A percentile compares a stretch with the other conserved stretches of the same genome.
Conservation (phyloP, 2,113 vertebrate species). For the Illadopsis cleaveri region DNA sequence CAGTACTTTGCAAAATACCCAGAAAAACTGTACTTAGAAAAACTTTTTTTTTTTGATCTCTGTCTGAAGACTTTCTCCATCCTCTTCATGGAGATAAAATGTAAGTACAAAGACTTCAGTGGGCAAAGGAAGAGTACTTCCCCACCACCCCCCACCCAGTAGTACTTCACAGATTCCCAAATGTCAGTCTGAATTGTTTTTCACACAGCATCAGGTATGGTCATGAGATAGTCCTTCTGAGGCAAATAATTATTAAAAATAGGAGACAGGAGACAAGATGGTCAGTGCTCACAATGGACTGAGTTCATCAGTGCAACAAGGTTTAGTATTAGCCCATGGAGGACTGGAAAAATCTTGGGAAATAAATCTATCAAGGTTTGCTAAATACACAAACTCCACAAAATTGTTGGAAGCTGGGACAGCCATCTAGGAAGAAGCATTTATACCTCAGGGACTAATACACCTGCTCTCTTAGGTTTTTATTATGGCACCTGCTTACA, state of each 20-base stretch:
- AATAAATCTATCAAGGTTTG: not conserved
- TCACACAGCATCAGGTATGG: not conserved
- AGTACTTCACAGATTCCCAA: not conserved
- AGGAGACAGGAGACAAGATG: not conserved
- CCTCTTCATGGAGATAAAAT: not conserved
- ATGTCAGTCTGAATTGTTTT: not conserved
- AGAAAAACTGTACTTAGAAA: not conserved
- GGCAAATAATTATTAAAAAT: not conserved
- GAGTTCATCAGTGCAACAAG: not conserved
- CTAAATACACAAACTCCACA: not conserved
- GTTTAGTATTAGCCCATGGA: not conserved
- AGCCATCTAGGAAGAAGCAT: not conserved
- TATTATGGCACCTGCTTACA: not conserved
- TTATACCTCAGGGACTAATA: too few relatives aligned
- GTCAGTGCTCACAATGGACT: not conserved
- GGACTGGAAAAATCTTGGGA: not conserved
- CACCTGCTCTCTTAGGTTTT: not conserved
- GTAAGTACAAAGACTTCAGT: not conserved
- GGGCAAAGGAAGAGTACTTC: not conserved
- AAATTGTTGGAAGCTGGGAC: not conserved
- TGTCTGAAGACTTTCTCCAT: not conserved
- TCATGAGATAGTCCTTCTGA: not conserved
- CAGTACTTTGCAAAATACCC: not conserved
- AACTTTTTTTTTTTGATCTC: not conserved
- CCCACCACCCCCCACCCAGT: too few relatives aligned